phyloP scores from a whole-genome alignment of 2,888 invertebrate species.

The Trissonchulus latispiculum region DNA sequence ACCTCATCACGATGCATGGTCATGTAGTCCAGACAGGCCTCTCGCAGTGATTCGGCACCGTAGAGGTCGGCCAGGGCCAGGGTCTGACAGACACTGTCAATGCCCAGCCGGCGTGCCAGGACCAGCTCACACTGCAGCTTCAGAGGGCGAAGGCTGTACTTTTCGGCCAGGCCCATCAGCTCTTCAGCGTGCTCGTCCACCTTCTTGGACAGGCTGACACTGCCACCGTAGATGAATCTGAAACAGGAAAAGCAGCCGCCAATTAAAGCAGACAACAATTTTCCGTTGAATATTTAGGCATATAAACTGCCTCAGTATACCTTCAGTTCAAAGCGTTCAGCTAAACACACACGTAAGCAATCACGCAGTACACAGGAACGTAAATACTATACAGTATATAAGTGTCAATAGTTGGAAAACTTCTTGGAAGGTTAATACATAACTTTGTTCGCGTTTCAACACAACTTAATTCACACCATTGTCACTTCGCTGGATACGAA shows the following conservation, averaged over 20 bases:
- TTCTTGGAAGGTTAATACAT: too few species aligned
- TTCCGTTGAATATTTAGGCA: too few species aligned
- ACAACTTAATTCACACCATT: too few species aligned
- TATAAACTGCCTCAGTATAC: too few species aligned
- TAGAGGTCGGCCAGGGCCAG: conserved; percentile 35
- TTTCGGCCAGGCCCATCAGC: conserved; percentile 40
- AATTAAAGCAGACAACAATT: too few species aligned
- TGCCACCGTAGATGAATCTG: background rate
- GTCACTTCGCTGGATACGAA: too few species aligned
- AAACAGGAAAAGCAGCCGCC: background rate
- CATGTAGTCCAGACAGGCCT: conserved; percentile 31
- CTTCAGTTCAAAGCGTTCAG: too few species aligned
- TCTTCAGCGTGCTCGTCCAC: conserved; percentile 21
- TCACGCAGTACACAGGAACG: too few species aligned
- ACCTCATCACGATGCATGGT: background rate
- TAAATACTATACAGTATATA: too few species aligned
- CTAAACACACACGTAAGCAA: too few species aligned
- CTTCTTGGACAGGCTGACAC: background rate
- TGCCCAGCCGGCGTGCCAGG: conserved; percentile 27
- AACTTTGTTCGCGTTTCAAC: too few species aligned
- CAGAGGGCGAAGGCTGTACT: conserved; percentile 38
- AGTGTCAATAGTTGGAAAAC: too few species aligned
- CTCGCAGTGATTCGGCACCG: conserved; percentile 33
- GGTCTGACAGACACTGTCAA: conserved; percentile 34
- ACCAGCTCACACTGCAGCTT: conserved; percentile 37